Conservation (phyloP, 2,888 invertebrate genomes). For the Ophraella communa region DNA sequence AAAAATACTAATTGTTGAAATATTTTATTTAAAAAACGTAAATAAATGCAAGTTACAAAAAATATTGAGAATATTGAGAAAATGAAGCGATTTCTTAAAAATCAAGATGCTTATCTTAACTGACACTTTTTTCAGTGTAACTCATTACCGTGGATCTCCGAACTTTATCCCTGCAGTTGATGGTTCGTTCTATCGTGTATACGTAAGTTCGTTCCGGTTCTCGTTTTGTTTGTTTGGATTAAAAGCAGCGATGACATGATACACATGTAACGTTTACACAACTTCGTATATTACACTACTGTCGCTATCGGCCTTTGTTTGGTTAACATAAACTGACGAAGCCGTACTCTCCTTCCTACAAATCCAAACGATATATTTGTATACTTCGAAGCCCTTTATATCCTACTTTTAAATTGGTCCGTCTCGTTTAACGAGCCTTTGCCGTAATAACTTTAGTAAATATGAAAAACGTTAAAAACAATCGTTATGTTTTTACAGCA, state of each 20-base stretch:
- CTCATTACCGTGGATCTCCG: constrained; percentile 8
- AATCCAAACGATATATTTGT: not conserved
- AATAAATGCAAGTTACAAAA: no score
- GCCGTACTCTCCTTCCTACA: not conserved
- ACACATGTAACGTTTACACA: constrained; percentile 37
- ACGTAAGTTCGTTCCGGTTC: not conserved
- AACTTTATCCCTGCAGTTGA: not conserved
- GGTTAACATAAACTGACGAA: constrained; percentile 22
- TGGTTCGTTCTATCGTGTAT: not conserved
- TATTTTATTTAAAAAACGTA: no score
- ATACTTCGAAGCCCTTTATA: not conserved
- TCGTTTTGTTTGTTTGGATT: constrained; percentile 38
- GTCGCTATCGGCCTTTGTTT: constrained; percentile 20
- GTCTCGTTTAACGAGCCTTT: not conserved
- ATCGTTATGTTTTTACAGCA: no score
- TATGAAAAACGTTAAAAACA: no score
- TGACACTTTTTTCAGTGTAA: constrained; percentile 2
- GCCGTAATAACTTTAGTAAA: not conserved
- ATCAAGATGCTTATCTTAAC: not conserved
- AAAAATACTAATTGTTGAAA: no score
- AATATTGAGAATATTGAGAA: no score
- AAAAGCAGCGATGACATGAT: constrained; percentile 36
- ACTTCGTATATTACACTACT: constrained; percentile 27
- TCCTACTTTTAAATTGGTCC: not conserved
- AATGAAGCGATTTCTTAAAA: no score